Evolutionary conservation across 1,140 invertebrate genomes (phyloP), one percentile per base, ranked within the genome.

Genomic region (Zaprionus taronus): DNA sequence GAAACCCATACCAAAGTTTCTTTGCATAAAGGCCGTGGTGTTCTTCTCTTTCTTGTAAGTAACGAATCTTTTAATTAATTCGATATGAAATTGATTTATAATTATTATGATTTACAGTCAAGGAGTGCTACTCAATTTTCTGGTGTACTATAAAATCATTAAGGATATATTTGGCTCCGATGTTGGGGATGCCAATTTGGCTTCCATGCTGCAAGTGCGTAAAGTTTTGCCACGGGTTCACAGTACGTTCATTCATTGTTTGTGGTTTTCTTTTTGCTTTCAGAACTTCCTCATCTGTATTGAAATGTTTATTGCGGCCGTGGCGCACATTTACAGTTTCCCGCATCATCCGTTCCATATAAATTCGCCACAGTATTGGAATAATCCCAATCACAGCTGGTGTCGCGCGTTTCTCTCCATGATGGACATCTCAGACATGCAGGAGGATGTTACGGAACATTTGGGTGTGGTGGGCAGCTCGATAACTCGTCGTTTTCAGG

Each of bases 1-100:
- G 96, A 96, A 96, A 89, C 98, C 98, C 7, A 95, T 99, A 78
- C 96, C 97, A 67, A 99, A 99, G 93, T 99, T 99, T 94, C 94
- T 99, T n/a, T 99, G 98, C 93, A 99, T 99, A 72, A 99, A 99
- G 94, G 97, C 97, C 86, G 98, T 99, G 64, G 97, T 99, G 14
- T 99, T 99, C 94, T 98, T 99, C 89, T 99, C 98, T 64, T 99
- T 99, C 94, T 99, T 99, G 98, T 99, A 95, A 96, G 97, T 96
- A 3, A 2, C 6, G 5, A 5, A 57, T 36, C 2, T 0, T 7
- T 28, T 34, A 44, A 5, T 12, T 11, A 49, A 7, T 38, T 2
- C 5, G 4, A 20, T 12, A 1, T 22, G 12, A 14, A 1, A 12
- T 9, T 26, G 17, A 14, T 31, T 55, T 56, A 60, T n/a, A 14